Evolutionary conservation across 30 jellyfish, hydroid and myxozoan genomes (phyloP).

Genomic region (Hydractinia symbiolongicarpus): DNA sequence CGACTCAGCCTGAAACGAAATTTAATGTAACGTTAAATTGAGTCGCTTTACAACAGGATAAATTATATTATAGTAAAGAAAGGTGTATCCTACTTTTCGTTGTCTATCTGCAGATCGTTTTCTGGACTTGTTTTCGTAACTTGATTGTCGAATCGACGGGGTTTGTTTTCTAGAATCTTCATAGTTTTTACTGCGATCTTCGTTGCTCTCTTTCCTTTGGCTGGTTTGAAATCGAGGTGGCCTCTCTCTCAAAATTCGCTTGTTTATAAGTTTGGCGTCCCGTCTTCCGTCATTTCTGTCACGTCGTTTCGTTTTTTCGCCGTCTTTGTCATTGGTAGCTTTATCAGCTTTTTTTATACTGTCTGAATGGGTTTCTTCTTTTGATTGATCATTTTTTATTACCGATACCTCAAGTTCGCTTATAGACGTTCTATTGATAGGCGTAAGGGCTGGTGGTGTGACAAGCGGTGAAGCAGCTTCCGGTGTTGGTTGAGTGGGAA

Average conservation of each 20-base stretch:
- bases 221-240: slow-evolving; percentile 29
- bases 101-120: slow-evolving; percentile 1
- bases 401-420: neutral
- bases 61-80: neutral
- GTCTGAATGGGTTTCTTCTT: neutral
- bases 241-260: neutral
- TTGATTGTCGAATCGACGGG: neutral
- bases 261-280: neutral
- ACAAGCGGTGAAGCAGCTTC: slow-evolving; percentile 39
- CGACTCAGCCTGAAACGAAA: too few species aligned
- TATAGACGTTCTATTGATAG: slow-evolving; percentile 3
- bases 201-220: slow-evolving; percentile 1
- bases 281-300: neutral
- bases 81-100: neutral
- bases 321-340: neutral
- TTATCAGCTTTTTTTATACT: neutral
- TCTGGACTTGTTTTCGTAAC: neutral
- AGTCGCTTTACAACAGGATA: too few species aligned
- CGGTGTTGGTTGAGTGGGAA: slow-evolving; percentile 33
- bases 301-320: neutral
- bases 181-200: neutral
- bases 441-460: slow-evolving; percentile 34
- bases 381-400: neutral
- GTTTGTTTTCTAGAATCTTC: slow-evolving; percentile 5
- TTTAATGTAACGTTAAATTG: too few species aligned